These are phyloP conservation scores for Agrotis exclamationis DNA, from an alignment of 2,888 invertebrate genomes.

Conservation along the genomic window DNA sequence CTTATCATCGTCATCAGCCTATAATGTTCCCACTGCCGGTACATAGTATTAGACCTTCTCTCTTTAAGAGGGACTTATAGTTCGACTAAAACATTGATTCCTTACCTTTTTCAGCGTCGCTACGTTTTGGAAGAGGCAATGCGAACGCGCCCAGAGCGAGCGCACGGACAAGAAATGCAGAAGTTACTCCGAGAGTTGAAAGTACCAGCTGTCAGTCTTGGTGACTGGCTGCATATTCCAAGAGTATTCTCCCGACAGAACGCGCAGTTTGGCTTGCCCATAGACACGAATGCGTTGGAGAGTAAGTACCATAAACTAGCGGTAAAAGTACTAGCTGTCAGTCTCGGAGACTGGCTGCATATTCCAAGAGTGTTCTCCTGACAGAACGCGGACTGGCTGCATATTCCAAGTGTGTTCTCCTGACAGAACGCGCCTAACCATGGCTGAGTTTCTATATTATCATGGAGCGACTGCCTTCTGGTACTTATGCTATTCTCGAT, in stretches of 20 bases:
- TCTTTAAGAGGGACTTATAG: no score
- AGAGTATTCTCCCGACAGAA: constrained; percentile 94
- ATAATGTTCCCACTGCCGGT: no score
- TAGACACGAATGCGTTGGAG: constrained; percentile 88
- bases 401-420: no score
- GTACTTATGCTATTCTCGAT: no score
- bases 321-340: not conserved
- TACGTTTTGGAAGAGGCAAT: constrained; percentile 93
- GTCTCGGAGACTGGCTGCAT: not conserved
- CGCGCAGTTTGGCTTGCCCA: constrained; percentile 94
- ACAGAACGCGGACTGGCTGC: no score
- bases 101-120: constrained; percentile 86
- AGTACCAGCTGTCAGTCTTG: constrained; percentile 88
- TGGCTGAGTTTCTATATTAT: no score
- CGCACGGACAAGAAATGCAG: constrained; percentile 88
- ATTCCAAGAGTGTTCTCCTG: no score
- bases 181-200: constrained; percentile 87
- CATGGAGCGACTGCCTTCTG: no score
- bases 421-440: no score
- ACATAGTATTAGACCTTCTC: no score
- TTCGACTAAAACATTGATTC: no score
- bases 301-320: constrained; percentile 49
- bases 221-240: constrained; percentile 93
- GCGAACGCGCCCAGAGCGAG: constrained; percentile 87
- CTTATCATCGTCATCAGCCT: no score